A percentile compares a stretch with the other conserved stretches of the same genome.
phyloP scores from a whole-genome alignment of 2,113 vertebrate species.

The Morone chrysops region DNA sequence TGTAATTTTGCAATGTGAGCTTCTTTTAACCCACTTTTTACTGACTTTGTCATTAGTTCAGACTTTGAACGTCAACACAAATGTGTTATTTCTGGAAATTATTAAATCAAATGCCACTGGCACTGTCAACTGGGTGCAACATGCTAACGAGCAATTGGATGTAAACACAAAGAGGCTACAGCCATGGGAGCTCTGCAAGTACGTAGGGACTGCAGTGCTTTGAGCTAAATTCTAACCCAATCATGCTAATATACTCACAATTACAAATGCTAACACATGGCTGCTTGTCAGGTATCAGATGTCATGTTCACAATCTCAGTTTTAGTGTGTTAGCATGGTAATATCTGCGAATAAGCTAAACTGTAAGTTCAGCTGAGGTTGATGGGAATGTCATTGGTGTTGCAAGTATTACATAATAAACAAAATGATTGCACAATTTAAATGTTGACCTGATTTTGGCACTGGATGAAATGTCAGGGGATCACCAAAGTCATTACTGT shows the following conservation, averaged over 20 bases:
- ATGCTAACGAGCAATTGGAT: neutral
- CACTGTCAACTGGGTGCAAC: neutral
- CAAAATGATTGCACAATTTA: neutral
- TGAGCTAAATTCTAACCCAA: too few species aligned
- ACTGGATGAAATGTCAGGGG: neutral
- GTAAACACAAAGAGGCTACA: neutral
- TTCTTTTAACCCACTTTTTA: too few species aligned
- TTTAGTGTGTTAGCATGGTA: neutral
- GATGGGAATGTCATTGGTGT: neutral
- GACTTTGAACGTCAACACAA: neutral
- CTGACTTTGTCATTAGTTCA: too few species aligned
- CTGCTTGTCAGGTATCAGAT: too few species aligned
- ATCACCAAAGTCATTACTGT: neutral
- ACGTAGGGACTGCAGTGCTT: too few species aligned
- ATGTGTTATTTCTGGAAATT: neutral
- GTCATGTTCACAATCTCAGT: too few species aligned
- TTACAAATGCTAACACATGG: neutral
- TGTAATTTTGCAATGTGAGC: too few species aligned
- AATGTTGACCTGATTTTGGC: neutral
- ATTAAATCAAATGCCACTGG: neutral
- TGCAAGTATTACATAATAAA: neutral
- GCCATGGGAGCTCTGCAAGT: too few species aligned
- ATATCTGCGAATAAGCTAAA: neutral
- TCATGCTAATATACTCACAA: too few species aligned
- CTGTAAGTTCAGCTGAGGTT: neutral